Evolutionary conservation across 2,888 invertebrate genomes (phyloP).

Genomic region (Oxytorus armatus): DNA sequence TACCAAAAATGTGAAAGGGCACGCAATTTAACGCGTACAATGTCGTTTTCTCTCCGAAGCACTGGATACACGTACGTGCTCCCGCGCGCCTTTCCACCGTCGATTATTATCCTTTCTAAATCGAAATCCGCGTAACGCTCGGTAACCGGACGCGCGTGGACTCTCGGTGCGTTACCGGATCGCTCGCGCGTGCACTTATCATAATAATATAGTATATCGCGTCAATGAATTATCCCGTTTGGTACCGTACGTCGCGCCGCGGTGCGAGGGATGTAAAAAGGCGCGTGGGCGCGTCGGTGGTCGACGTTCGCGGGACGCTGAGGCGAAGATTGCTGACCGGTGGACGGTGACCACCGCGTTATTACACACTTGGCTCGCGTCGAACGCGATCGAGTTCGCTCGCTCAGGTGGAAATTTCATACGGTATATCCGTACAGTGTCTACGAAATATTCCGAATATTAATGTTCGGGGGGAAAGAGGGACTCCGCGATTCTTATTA

Average conservation of each 20-base stretch:
- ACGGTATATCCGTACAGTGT: too few relatives aligned
- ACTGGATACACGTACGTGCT: slow-evolving; percentile 12
- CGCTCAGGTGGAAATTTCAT: slow-evolving; percentile 46
- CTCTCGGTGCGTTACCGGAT: slow-evolving; percentile 48
- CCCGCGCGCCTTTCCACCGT: slow-evolving; percentile 35
- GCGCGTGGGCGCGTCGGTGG: slow-evolving; percentile 62
- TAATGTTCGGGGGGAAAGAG: too few relatives aligned
- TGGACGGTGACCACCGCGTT: slow-evolving; percentile 54
- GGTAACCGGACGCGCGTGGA: slow-evolving; percentile 54
- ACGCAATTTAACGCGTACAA: slow-evolving; percentile 2
- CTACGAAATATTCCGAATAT: too few relatives aligned
- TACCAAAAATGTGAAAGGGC: too few relatives aligned
- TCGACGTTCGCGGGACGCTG: slow-evolving; percentile 37
- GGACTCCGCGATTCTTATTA: too few relatives aligned
- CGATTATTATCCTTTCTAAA: slow-evolving; percentile 59
- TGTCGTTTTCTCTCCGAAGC: background rate
- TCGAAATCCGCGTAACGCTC: slow-evolving; percentile 43
- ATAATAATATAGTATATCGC: slow-evolving; percentile 61
- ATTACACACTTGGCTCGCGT: slow-evolving; percentile 53
- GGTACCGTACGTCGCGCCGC: slow-evolving; percentile 14
- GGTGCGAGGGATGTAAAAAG: slow-evolving; percentile 29
- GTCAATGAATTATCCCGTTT: slow-evolving; percentile 66
- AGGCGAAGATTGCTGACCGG: slow-evolving; percentile 56
- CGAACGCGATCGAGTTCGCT: slow-evolving; percentile 26
- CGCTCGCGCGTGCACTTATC: slow-evolving; percentile 46